Evolutionary conservation across 1,140 invertebrate species (phyloP), one percentile per base, ranked within the genome.

Genomic region (Nasonia longicornis): DNA sequence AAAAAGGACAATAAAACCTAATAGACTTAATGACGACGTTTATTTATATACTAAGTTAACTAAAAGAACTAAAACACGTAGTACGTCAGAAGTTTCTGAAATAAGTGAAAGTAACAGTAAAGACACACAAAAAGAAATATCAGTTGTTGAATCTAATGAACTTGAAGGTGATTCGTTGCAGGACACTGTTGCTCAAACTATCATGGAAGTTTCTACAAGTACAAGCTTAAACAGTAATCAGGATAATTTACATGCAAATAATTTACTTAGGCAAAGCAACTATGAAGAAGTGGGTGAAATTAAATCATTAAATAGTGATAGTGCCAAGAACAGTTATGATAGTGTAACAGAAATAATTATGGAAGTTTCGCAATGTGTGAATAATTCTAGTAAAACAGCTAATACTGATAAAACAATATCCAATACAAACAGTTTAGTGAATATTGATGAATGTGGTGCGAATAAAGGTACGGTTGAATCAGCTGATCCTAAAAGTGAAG

Each of bases 131-230:
- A 76, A 38, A 29, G 20, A 71, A 74, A 70, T 20, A 69, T n/a
- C 52, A n/a, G n/a, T 20, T 48, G 16, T 31, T 48, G 45, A 78
- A 73, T 29, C 26, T 45, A 80, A 31, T 45, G 3, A 71, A 69
- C 20, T 73, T 42, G 22, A 64, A 26, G 35, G 69, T 6, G 84
- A 73, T 76, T 29, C 77, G 7, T 11, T 84, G n/a, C 86, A 85
- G 20, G 89, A 89, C 79, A 88, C 89, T 2, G 87, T 89, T 12
- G 86, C 86, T 8, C 88, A 90, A 76, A 89, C 88, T 45, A 89
- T 89, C 84, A 89, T 89, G 88, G 89, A 90, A 64, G 88, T 90
- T 20, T 90, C 89, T 3, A 89, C 85, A 74, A 87, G 82, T 79
- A 73, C 8, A 84, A 35, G 87, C 58, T 76, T 76, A 4, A 70